Percentiles rank a stretch among this genome's conserved stretches.
Evolutionary conservation across 2,888 invertebrate species (phyloP).

Genomic region (Euspilapteryx auroguttella): DNA sequence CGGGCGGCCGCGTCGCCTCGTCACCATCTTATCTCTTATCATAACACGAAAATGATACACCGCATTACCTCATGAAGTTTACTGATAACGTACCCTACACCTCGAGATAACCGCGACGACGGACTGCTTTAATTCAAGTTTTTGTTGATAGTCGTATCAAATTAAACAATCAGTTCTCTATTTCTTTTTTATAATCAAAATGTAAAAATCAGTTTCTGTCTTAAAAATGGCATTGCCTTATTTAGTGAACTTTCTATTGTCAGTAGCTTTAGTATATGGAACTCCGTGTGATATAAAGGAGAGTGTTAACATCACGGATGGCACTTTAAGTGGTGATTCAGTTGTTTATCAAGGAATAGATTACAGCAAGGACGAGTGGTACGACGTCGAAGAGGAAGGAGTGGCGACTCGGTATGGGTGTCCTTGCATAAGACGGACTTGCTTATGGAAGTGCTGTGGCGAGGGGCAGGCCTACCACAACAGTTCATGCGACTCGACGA

Average conservation of each 20-base stretch:
- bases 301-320: conserved; percentile 31
- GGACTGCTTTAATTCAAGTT: conserved; percentile 17
- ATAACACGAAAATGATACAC: conserved; percentile 43
- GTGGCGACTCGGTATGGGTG: conserved; percentile 21
- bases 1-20: too few species aligned
- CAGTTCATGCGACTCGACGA: conserved; percentile 17
- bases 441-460: conserved; percentile 38
- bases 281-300: conserved; percentile 39
- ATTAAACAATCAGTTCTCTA: too few species aligned
- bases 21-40: conserved; percentile 32
- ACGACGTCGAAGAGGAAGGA: conserved; percentile 19
- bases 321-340: conserved; percentile 24
- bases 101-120: conserved; percentile 23
- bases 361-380: conserved; percentile 26
- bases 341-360: conserved; percentile 26
- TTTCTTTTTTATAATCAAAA: too few species aligned
- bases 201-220: too few species aligned
- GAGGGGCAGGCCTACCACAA: conserved; percentile 17
- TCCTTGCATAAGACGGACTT: conserved; percentile 31
- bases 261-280: too few species aligned
- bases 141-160: too few species aligned
- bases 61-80: conserved; percentile 40
- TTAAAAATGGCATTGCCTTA: too few species aligned
- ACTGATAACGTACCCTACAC: conserved; percentile 36
- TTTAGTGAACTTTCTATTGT: too few species aligned